Percentiles rank a stretch among this genome's conserved stretches.
phyloP scores from a whole-genome alignment of 2,113 vertebrate species.

The Glaucidium brasilianum region DNA sequence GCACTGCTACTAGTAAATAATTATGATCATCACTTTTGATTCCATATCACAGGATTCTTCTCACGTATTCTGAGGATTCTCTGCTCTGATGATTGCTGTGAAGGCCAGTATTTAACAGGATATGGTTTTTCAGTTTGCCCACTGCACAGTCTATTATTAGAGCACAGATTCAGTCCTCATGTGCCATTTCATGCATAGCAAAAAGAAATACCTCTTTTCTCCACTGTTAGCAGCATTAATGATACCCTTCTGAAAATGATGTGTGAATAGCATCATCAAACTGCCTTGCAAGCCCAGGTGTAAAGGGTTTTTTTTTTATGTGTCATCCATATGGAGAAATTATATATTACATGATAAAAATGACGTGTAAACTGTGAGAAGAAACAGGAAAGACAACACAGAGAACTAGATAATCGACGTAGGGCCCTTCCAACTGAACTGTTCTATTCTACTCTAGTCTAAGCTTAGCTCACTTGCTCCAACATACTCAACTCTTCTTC shows the following conservation, averaged over 20 bases:
- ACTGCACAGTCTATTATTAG: not conserved
- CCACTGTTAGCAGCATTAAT: conserved; percentile 14
- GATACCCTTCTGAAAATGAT: conserved; percentile 2
- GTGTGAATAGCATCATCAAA: not conserved
- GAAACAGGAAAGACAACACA: not conserved
- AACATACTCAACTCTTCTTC: not conserved
- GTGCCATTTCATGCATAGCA: not conserved
- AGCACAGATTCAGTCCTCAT: not conserved
- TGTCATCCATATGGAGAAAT: not conserved
- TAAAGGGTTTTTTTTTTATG: not conserved
- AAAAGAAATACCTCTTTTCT: not conserved
- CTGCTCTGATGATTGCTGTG: not conserved
- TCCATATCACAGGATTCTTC: not conserved
- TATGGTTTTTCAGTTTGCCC: conserved; percentile 4
- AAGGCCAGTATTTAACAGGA: conserved; percentile 3
- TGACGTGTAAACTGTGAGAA: not conserved
- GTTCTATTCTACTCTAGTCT: not conserved
- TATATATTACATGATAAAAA: not conserved
- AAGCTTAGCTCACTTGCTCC: not conserved
- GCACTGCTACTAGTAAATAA: not conserved
- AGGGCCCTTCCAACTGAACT: not conserved
- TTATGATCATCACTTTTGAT: not conserved
- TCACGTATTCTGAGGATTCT: not conserved
- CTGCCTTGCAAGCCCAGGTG: not conserved
- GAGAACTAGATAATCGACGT: not conserved